A percentile compares a stretch with the other conserved stretches of the same genome.
Conservation (phyloP, 2,888 invertebrate species). For the Rhingia rostrata region DNA sequence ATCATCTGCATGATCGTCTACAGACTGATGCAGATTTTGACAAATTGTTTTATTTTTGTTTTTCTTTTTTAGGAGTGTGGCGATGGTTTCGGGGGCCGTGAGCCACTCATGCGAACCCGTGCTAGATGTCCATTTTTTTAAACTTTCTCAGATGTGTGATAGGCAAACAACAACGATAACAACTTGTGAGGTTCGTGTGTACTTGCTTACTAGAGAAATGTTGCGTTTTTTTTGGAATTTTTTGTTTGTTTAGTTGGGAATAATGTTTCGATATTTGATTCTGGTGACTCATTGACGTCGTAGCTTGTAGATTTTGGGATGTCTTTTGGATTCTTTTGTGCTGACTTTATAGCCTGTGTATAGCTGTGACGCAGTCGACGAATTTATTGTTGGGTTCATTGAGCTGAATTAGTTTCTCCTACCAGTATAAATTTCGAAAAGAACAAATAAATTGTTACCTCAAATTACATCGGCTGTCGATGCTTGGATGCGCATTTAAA, state of each 20-base stretch:
- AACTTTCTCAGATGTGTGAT: too few relatives aligned
- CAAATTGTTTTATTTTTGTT: slow-evolving; percentile 8
- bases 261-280: too few relatives aligned
- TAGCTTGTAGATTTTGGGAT: slow-evolving; percentile 42
- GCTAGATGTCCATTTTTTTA: too few relatives aligned
- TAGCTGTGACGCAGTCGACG: slow-evolving; percentile 11
- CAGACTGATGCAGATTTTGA: slow-evolving; percentile 8
- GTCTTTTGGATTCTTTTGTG: slow-evolving; percentile 46
- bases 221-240: too few relatives aligned
- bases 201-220: too few relatives aligned
- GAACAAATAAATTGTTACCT: slow-evolving; percentile 41
- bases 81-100: neutral
- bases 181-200: too few relatives aligned
- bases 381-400: slow-evolving; percentile 37
- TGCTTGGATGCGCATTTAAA: slow-evolving; percentile 15
- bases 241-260: too few relatives aligned
- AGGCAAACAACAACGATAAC: too few relatives aligned
- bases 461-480: slow-evolving; percentile 29
- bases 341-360: slow-evolving; percentile 29
- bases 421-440: slow-evolving; percentile 29
- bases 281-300: neutral
- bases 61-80: neutral
- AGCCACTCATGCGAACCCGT: too few relatives aligned
- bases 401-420: slow-evolving; percentile 35
- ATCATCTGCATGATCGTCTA: neutral